A percentile compares a stretch with the other conserved stretches of the same genome.
Evolutionary conservation across 2,888 invertebrate genomes (phyloP).

Genomic region (Scaptomyza reducta): DNA sequence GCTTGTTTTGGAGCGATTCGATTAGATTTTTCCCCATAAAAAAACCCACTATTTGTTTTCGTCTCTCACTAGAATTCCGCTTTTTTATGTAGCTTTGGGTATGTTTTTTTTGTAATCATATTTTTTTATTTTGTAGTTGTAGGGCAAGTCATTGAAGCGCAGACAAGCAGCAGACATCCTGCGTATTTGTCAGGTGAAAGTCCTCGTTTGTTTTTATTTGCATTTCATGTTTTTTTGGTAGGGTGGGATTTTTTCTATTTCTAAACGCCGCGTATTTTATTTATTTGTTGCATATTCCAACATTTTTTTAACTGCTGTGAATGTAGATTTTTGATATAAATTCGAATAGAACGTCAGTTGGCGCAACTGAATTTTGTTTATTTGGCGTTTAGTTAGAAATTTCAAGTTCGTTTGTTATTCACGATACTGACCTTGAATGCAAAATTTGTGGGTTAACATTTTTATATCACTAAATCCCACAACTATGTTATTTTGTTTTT

Average conservation of each 20-base stretch:
- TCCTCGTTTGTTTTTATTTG: conserved; percentile 55
- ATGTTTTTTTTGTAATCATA: conserved; percentile 20
- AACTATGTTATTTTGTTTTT: neutral
- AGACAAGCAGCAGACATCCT: conserved; percentile 74
- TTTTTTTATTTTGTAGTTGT: conserved; percentile 25
- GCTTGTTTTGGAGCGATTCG: conserved; percentile 63
- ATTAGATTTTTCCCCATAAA: conserved; percentile 71
- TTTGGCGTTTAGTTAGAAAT: conserved; percentile 59
- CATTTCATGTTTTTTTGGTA: conserved; percentile 29
- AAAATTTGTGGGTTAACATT: conserved; percentile 53
- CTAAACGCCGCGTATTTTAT: conserved; percentile 72
- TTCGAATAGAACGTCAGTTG: conserved; percentile 10
- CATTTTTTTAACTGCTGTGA: conserved; percentile 39
- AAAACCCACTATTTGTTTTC: conserved; percentile 58
- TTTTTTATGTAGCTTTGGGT: conserved; percentile 40
- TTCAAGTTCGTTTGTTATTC: conserved; percentile 34
- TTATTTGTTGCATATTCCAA: conserved; percentile 54
- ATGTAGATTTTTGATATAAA: conserved; percentile 44
- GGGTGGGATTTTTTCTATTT: conserved; percentile 43
- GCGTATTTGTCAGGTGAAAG: conserved; percentile 74
- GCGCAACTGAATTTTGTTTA: conserved; percentile 32
- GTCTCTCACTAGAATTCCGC: conserved; percentile 29
- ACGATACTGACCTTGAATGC: conserved; percentile 66
- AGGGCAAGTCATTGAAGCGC: conserved; percentile 65
- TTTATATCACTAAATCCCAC: neutral